Base-by-base conservation (phyloP, 1,140 invertebrate genomes). In the Phymorhynchus buccinoides region DNA sequence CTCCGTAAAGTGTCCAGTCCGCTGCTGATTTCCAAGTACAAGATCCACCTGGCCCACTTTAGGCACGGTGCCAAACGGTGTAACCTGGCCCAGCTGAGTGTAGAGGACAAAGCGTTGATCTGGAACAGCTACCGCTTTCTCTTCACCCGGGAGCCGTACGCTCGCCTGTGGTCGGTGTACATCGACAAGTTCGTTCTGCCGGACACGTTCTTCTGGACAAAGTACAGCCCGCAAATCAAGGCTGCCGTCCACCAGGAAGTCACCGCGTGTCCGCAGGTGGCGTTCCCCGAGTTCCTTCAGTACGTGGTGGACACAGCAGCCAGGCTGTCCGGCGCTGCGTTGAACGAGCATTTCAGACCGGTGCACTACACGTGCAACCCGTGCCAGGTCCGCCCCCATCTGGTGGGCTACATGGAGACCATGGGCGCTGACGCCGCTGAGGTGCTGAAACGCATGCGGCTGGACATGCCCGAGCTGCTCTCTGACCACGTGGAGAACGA, bases 231-330 rank as follows among this genome's bases (percentile, higher is more conserved):
- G n/a, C 3, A 37, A 39, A 71, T 86, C 32, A 68, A 77, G 52
- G 7, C n/a, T 9, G n/a, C 77, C 9, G 42, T 79, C 3, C 32
- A 52, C n/a, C 2, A 14, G 3, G 14, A 1, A n/a, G 42, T 7
- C 3, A 12, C 41, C 14, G 78, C 48, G 39, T 78, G 56, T 12
- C 1, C 37, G 7, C 39, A 85, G 30, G 27, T 86, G 3, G 75
- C 85, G 27, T 88, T 88, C 82, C 12, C 42, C 9, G 85, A 86
- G n/a, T 87, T 87, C 78, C 30, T 88, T 14, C n/a, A 35, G 27
- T 85, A 78, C 75, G 32, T 79, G 27, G 82, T 86, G 16, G n/a
- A 35, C 30, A 37, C 27, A 14, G 48, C 37, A 7, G 41, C 35
- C 39, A n/a, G 18, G 6, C 14, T 22, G 42, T 32, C 52, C 2